phyloP scores from a whole-genome alignment of 2,113 vertebrate genomes.

The Ailurus styani region DNA sequence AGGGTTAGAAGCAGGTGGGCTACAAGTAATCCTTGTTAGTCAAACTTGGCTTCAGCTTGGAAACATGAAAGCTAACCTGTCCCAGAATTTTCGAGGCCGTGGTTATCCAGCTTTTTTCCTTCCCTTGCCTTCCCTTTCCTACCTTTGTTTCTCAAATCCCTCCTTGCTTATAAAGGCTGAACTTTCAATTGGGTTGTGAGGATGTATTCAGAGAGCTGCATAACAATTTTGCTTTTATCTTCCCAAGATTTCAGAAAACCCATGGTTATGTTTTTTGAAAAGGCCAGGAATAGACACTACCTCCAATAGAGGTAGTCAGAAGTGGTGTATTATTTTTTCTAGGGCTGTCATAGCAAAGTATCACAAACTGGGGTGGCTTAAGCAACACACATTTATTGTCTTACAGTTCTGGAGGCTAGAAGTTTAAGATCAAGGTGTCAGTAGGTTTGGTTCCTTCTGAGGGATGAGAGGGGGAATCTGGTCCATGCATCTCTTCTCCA shows the following conservation, averaged over 20 bases:
- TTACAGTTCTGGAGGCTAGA: background rate
- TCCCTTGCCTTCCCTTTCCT: rapidly evolving
- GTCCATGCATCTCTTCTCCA: background rate
- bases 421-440: background rate
- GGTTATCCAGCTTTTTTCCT: background rate
- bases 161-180: background rate
- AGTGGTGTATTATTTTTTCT: background rate
- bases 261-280: background rate
- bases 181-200: background rate
- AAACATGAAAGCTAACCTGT: background rate
- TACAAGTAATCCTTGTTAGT: background rate
- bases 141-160: background rate
- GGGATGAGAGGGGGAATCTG: background rate
- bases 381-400: background rate
- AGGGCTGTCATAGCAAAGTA: background rate
- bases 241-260: background rate
- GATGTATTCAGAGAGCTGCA: background rate
- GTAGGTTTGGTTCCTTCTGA: background rate
- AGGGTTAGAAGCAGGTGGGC: background rate
- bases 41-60: background rate
- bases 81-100: background rate
- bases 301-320: background rate
- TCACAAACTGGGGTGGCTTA: background rate
- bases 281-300: background rate
- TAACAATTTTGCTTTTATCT: background rate